Conservation (phyloP, 2,113 vertebrate species). For the Okapia johnstoni region DNA sequence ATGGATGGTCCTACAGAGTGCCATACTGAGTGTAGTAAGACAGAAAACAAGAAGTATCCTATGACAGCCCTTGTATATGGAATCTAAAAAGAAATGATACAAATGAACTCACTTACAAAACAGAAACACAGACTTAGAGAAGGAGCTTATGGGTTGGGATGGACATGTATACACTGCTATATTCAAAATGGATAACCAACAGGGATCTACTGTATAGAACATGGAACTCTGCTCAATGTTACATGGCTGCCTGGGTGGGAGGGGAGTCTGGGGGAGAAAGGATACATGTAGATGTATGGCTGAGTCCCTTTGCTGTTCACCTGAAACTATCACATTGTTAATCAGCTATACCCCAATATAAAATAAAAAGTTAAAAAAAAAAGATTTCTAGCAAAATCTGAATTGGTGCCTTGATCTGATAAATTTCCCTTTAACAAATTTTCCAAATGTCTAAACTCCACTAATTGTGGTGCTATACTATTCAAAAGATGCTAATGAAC, state of each 20-base stretch:
- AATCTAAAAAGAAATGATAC: background rate
- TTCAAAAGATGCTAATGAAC: background rate
- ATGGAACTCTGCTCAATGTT: background rate
- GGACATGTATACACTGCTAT: background rate
- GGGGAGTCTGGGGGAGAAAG: background rate
- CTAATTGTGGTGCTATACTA: background rate
- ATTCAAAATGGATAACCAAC: background rate
- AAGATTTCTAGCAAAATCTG: background rate
- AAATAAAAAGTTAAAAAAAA: background rate
- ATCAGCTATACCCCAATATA: background rate
- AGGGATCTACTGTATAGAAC: background rate
- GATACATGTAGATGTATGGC: background rate
- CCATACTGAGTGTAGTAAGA: background rate
- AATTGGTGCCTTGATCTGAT: background rate
- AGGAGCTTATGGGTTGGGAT: background rate
- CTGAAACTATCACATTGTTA: background rate
- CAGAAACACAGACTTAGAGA: background rate
- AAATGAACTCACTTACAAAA: background rate
- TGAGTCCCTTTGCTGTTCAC: background rate
- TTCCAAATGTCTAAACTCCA: background rate
- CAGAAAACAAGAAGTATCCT: background rate
- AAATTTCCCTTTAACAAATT: slow-evolving; percentile 7
- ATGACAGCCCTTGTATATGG: background rate
- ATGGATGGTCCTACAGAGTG: background rate
- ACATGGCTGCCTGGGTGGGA: background rate